Evolutionary conservation across 2,797 vertebrate genomes (phyloP), one percentile per base, ranked within the genome.

Genomic region (Propithecus deckenii): DNA sequence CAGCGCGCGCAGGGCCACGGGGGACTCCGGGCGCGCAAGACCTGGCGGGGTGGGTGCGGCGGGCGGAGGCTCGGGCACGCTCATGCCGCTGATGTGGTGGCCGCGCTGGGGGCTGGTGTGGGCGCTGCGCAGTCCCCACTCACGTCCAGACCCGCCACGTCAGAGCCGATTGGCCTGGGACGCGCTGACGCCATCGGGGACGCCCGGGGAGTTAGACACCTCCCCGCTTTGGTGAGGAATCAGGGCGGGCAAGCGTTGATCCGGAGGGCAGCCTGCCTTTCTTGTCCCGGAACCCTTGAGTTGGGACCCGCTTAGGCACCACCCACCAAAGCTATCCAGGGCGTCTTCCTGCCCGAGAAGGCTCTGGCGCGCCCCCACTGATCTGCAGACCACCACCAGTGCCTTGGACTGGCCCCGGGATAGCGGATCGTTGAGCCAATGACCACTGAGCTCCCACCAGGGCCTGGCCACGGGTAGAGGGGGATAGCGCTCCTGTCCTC

Each of bases 1-100:
- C 97, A 96, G 98, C 97, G 96, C 97, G 97, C 57, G 95, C 96
- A 2, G 96, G 84, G 97, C 69, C 28, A 52, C 13, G 2, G 65
- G 55, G 2, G 32, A 1, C 4, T 86, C 92, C 12, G 71, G 86
- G 81, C 69, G 7, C 5, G 20, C 65, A 1, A 46, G 95, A 15
- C 23, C 46, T 4, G 46, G 67, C 12, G n/a, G 50, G 48, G 46
- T 14, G 1, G 78, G 84, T 43, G 61, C 61, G 0, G 46, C 28
- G 9, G 48, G 35, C 7, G 25, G 61, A 48, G 43, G 71, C 28
- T 85, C 61, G 1, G 48, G 88, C 46, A 38, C 9, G 4, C 38
- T 84, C 94, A 93, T 91, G 91, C 63, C 2, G n/a, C 93, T 1
- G 25, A 48, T 1, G 12, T 5, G 65, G 91, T 55, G 85, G 18